Evolutionary conservation across 1,140 invertebrate genomes (phyloP).

Genomic region (Pomacea maculata): DNA sequence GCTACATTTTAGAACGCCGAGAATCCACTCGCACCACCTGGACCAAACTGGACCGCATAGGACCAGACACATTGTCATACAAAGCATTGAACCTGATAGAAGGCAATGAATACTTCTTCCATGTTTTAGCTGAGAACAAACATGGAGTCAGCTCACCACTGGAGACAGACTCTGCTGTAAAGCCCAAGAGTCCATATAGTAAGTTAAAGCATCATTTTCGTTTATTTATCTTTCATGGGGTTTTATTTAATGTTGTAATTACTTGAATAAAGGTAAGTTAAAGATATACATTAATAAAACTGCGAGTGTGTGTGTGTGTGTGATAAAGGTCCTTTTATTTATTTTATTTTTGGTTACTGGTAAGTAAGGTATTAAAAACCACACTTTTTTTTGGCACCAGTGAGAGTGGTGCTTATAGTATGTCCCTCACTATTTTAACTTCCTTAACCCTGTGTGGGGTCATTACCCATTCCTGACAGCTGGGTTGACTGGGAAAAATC

Average conservation of each 20-base stretch:
- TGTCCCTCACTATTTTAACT: too few species aligned
- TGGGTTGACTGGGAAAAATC: background rate
- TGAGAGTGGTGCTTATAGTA: too few species aligned
- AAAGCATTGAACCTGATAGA: conserved; percentile 91
- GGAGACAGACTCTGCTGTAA: conserved; percentile 61
- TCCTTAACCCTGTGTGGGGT: too few species aligned
- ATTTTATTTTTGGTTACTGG: background rate
- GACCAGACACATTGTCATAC: conserved; percentile 67
- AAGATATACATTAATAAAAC: too few species aligned
- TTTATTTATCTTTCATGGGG: background rate
- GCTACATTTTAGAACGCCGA: conserved; percentile 61
- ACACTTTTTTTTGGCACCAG: too few species aligned
- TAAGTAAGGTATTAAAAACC: too few species aligned
- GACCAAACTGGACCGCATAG: conserved; percentile 78
- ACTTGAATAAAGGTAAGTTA: too few species aligned
- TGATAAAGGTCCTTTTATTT: background rate
- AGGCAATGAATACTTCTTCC: conserved; percentile 91
- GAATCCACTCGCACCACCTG: conserved; percentile 79
- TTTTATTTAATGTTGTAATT: too few species aligned
- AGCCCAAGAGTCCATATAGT: conserved; percentile 83
- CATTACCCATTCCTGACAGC: background rate
- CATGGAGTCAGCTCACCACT: conserved; percentile 95
- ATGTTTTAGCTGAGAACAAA: conserved; percentile 96
- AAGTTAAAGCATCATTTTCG: conserved; percentile 14
- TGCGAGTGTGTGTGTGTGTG: too few species aligned